Percentiles rank a stretch among this genome's conserved stretches.
phyloP scores from a whole-genome alignment of 2,888 invertebrate species.

The Rhagonycha fulva region DNA sequence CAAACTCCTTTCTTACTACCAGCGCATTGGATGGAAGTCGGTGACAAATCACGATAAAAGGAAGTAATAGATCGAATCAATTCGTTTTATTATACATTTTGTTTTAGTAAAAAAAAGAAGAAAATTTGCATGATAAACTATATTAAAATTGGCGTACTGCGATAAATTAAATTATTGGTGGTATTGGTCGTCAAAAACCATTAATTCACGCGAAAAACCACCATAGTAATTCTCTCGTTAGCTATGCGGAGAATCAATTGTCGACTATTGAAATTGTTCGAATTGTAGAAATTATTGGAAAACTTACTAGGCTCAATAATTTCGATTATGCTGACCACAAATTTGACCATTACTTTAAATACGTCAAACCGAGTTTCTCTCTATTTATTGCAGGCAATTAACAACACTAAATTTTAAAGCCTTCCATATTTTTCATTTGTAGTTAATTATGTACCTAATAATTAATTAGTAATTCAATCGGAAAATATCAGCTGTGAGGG shows the following conservation, averaged over 20 bases:
- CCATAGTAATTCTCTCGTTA: background rate
- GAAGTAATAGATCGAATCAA: slow-evolving; percentile 11
- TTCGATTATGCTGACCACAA: background rate
- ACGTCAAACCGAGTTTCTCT: background rate
- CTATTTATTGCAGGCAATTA: background rate
- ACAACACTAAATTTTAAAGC: background rate
- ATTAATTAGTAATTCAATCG: too few relatives aligned
- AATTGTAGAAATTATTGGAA: slow-evolving; percentile 8
- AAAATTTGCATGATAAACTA: background rate
- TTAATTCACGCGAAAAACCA: background rate
- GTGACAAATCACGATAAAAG: slow-evolving; percentile 24
- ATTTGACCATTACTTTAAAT: background rate
- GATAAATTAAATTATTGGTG: background rate
- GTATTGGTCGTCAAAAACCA: background rate
- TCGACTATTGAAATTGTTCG: slow-evolving; percentile 9
- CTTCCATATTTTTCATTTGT: too few relatives aligned
- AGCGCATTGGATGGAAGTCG: slow-evolving; percentile 12
- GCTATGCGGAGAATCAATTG: slow-evolving; percentile 10
- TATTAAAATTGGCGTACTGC: background rate
- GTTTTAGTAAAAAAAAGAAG: background rate
- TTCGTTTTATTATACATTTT: background rate
- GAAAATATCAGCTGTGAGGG: too few relatives aligned
- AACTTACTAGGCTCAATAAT: slow-evolving; percentile 3
- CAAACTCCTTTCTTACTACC: slow-evolving; percentile 1
- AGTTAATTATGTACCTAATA: too few relatives aligned